A percentile compares a stretch with the other conserved stretches of the same genome.
phyloP scores from a whole-genome alignment of 2,797 vertebrate genomes.

The Lophius americanus region DNA sequence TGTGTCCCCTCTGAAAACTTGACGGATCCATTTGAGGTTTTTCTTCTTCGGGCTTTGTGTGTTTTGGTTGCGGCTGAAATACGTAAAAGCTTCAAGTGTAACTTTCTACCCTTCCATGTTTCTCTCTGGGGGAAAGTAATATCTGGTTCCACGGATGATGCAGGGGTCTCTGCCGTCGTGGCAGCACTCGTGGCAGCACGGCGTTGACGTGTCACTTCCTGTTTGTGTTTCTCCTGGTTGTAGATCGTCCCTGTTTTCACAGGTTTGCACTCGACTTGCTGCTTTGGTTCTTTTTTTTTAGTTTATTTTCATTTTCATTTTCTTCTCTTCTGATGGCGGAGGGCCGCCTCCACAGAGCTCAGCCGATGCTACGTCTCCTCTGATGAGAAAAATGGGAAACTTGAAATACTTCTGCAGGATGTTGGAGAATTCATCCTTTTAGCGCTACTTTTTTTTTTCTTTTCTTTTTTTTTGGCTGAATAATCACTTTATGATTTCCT shows the following conservation, averaged over 20 bases:
- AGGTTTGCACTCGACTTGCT: background rate
- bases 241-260: background rate
- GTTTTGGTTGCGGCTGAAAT: conserved; percentile 44
- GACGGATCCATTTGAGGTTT: conserved; percentile 50
- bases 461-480: no score
- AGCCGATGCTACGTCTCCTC: conserved; percentile 17
- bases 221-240: background rate
- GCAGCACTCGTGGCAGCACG: conserved; percentile 18
- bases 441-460: no score
- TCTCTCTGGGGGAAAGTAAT: conserved; percentile 58
- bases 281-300: conserved; percentile 14
- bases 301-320: background rate
- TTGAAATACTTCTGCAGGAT: conserved; percentile 17
- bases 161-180: conserved; percentile 16
- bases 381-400: conserved; percentile 22
- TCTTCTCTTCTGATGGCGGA: conserved; percentile 8
- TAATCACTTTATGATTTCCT: no score
- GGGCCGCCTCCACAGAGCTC: background rate
- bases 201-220: conserved; percentile 12
- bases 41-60: conserved; percentile 36
- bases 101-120: conserved; percentile 73
- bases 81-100: conserved; percentile 48
- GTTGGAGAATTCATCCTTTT: background rate
- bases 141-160: conserved; percentile 18
- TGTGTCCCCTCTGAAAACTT: conserved; percentile 75